Conservation (phyloP, 1,140 invertebrate species). For the Plutomurus gul region DNA sequence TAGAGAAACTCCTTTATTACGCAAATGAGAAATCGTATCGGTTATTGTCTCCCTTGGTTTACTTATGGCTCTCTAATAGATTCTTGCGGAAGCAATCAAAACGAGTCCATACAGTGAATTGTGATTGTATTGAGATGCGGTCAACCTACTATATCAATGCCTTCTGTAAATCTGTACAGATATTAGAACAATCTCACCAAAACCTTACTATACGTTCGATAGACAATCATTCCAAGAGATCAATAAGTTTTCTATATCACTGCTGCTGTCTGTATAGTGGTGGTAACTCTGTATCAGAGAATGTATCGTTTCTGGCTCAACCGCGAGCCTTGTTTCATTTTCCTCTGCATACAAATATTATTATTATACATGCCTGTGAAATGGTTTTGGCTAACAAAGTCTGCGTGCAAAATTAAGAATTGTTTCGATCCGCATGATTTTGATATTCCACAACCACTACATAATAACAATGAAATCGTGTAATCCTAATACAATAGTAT, state of each 20-base stretch:
- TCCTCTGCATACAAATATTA: too few relatives aligned
- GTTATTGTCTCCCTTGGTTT: background rate
- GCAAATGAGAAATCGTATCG: background rate
- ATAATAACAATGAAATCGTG: slow-evolving; percentile 27
- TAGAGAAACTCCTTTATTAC: background rate
- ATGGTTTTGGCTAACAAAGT: slow-evolving; percentile 20
- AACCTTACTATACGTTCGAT: too few relatives aligned
- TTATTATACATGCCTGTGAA: slow-evolving; percentile 2
- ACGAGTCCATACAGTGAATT: too few relatives aligned
- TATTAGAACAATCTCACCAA: too few relatives aligned
- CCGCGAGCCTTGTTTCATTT: background rate
- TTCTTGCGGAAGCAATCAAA: slow-evolving; percentile 9
- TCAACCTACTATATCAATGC: too few relatives aligned
- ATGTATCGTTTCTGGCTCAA: too few relatives aligned
- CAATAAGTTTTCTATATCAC: too few relatives aligned
- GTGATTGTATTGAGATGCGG: too few relatives aligned
- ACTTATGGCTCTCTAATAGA: background rate
- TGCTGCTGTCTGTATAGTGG: too few relatives aligned
- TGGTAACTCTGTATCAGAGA: too few relatives aligned
- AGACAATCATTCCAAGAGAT: too few relatives aligned
- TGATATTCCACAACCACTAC: slow-evolving; percentile 21
- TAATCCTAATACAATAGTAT: slow-evolving; percentile 2
- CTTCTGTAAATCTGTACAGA: too few relatives aligned
- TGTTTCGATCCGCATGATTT: slow-evolving; percentile 23
- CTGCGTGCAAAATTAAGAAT: slow-evolving; percentile 27